A percentile compares a stretch with the other conserved stretches of the same genome.
phyloP scores from a whole-genome alignment of 2,888 invertebrate species.

The Hirudinaria manillensis region DNA sequence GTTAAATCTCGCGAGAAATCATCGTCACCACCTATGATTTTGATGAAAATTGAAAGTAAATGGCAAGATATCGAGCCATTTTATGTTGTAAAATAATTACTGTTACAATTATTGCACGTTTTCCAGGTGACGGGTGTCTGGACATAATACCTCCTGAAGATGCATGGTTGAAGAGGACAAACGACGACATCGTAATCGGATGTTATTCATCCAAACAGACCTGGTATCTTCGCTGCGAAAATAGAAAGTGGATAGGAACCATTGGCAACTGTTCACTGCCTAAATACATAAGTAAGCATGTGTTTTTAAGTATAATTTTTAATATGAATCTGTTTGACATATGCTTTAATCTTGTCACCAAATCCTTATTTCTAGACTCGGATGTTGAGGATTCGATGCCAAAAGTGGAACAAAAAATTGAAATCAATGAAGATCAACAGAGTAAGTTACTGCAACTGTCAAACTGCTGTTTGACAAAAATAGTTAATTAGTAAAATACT shows the following conservation, averaged over 20 bases:
- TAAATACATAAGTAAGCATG: background rate
- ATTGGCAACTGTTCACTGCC: slow-evolving; percentile 32
- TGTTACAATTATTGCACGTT: background rate
- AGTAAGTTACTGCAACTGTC: too few relatives aligned
- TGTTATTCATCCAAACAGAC: slow-evolving; percentile 30
- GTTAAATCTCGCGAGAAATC: background rate
- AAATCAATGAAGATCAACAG: too few relatives aligned
- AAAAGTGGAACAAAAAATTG: too few relatives aligned
- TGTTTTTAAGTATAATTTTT: too few relatives aligned
- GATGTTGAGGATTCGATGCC: too few relatives aligned
- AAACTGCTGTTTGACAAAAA: too few relatives aligned
- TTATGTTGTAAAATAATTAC: background rate
- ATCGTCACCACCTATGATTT: too few relatives aligned
- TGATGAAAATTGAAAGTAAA: background rate
- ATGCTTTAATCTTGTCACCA: too few relatives aligned
- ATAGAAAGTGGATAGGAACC: slow-evolving; percentile 34
- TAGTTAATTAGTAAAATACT: too few relatives aligned
- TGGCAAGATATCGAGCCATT: background rate
- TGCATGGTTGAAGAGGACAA: slow-evolving; percentile 24
- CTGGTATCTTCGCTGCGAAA: slow-evolving; percentile 35
- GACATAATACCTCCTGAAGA: slow-evolving; percentile 27
- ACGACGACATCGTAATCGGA: slow-evolving; percentile 31
- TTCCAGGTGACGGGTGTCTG: slow-evolving; percentile 8
- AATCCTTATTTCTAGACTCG: too few relatives aligned
- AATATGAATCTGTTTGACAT: too few relatives aligned